Conservation (phyloP, 1,140 invertebrate genomes). For the Glossosoma conforme region DNA sequence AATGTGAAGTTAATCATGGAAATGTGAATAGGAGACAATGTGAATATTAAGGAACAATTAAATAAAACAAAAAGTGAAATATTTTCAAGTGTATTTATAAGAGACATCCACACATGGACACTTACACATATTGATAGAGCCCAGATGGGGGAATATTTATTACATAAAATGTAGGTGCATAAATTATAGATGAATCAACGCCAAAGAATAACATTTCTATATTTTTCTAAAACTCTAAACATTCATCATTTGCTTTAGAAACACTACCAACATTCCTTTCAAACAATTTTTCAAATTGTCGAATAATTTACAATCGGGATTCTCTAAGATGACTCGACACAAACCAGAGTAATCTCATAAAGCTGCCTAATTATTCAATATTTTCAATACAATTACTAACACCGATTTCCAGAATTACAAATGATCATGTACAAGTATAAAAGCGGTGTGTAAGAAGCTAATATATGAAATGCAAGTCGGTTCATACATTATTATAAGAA, state of each 20-base stretch:
- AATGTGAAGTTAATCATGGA: no score
- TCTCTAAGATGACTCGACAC: constrained; percentile 21
- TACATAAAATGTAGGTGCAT: constrained; percentile 33
- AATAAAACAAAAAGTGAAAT: constrained; percentile 30
- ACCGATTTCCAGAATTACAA: constrained; percentile 14
- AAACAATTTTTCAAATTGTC: constrained; percentile 23
- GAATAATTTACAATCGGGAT: constrained; percentile 26
- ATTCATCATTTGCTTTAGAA: constrained; percentile 28
- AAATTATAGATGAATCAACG: constrained; percentile 32
- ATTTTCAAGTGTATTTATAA: constrained; percentile 47
- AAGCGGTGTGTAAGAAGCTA: constrained; percentile 22
- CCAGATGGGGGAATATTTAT: constrained; percentile 31
- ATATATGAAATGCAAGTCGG: neutral
- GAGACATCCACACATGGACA: constrained; percentile 55
- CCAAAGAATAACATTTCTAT: constrained; percentile 33
- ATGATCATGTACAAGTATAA: constrained; percentile 8
- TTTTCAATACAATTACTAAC: constrained; percentile 13
- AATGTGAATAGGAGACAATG: no score
- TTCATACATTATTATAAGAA: neutral
- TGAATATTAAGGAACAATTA: no score
- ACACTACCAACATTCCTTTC: constrained; percentile 28
- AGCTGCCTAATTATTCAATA: constrained; percentile 26
- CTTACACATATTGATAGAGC: constrained; percentile 32
- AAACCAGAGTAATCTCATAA: constrained; percentile 21
- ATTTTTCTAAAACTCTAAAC: constrained; percentile 29